Base-by-base conservation (phyloP, 1,140 invertebrate genomes). In the Diplogasteroides magnus region DNA sequence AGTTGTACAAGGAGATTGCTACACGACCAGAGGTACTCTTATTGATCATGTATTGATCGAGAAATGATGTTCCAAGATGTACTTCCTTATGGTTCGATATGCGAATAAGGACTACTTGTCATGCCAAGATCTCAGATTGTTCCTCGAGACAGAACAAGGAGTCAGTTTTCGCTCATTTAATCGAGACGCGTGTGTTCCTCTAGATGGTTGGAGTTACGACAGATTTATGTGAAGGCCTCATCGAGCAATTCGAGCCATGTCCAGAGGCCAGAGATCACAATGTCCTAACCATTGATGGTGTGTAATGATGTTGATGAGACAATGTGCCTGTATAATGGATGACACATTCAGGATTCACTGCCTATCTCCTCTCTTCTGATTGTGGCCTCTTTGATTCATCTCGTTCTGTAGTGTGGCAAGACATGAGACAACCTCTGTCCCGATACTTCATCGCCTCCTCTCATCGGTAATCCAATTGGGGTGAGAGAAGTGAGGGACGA, bases 381-480 rank as follows among this genome's bases (percentile, higher is more conserved):
- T 88, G 87, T 82, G 85, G 87, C 77, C 82, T 88, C 58, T 88
- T 88, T 78, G 86, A 88, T 76, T 82, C 83, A n/a, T 78, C 80
- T 28, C 86, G 87, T 67, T 72, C 78, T 62, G 74, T 69, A 11
- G 84, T 87, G 19, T 85, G 82, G 64, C 84, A 85, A 66, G 74
- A 68, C 27, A 76, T 76, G 69, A 72, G 68, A 57, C 79, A 86
- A 64, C 88, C 89, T 2, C 78, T 90, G 28, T 79, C 83, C 57
- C 85, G 89, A 77, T 89, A 90, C 77, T 89, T 86, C 77, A 88
- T 89, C 57, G 85, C 87, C 11, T 86, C 88, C 13, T 89, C 88
- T 23, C 87, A 89, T 48, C 37, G 37, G 37, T 48, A 6, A 48
- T 48, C 37, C 37, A 48, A 48, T 11, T 48, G 6, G 37, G 37